Base-by-base conservation (phyloP, 2,113 vertebrate species). In the Pangasianodon hypophthalmus region DNA sequence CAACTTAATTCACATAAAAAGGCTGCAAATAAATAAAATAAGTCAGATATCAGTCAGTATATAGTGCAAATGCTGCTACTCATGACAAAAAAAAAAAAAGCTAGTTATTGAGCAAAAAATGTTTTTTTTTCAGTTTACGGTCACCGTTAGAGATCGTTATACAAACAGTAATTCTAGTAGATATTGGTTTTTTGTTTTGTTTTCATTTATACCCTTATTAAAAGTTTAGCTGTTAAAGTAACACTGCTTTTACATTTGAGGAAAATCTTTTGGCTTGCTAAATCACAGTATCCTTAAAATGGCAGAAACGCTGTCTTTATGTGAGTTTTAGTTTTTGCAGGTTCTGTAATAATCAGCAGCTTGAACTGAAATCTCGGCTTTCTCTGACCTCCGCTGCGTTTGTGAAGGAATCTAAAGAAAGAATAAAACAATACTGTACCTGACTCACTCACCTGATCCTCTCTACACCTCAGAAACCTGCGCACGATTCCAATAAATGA, bases 51-150 rank as follows among this genome's bases (percentile, higher is more conserved):
- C 16, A 84, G 67, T 84, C 18, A 1, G 16, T 56, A 56, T 73
- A 71, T n/a, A 84, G 81, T 89, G 67, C 87, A 88, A 88, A 88
- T 48, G 54, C 67, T 71, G 81, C 88, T 84, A 84, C 50, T 77
- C 37, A n/a, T 44, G 11, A n/a, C 41, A 14, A 10, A 46, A 46
- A 46, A 84, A 46, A 88, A 44, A 62, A 44, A 19, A 50, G 83
- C 11, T 46, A 3, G 26, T 16, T 82, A 54, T 11, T 54, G 52
- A 87, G 37, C 21, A 8, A 24, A n/a, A n/a, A 60, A 4, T 7
- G 4, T 29, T 41, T 37, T 14, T 29, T 77, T 48, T 48, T 19
- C 54, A 4, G 41, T 62, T 46, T 56, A 32, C 26, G 26, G 50
- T 81, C 52, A 44, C 29, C 2, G 29, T 14, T 24, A 50, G 24